Evolutionary conservation across 1,140 invertebrate genomes (phyloP).

Genomic region (Pseudomyrmex flavicornis): DNA sequence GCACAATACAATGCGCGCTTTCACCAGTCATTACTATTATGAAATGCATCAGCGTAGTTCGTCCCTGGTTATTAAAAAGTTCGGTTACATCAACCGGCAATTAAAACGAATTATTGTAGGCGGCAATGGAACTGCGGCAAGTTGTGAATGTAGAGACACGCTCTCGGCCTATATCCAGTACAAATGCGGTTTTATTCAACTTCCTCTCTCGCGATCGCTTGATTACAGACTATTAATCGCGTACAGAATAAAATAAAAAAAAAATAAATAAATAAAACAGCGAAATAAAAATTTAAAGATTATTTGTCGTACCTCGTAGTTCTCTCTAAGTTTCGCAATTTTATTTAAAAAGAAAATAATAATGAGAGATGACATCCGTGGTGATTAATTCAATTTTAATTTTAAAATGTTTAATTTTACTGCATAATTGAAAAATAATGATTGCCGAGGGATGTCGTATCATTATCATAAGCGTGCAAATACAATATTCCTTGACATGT

Average conservation of each 20-base stretch:
- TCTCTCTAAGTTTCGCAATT: too few species aligned
- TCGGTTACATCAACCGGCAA: conserved; percentile 68
- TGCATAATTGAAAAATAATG: neutral
- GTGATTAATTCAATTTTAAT: too few species aligned
- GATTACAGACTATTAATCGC: neutral
- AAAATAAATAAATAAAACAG: neutral
- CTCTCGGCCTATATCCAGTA: conserved; percentile 19
- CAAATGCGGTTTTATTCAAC: conserved; percentile 8
- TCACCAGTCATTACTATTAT: conserved; percentile 67
- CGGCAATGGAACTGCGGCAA: neutral
- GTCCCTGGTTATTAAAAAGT: conserved; percentile 63
- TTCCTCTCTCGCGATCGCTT: neutral
- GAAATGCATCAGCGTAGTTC: conserved; percentile 54
- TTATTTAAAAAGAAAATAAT: too few species aligned
- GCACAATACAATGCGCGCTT: conserved; percentile 64
- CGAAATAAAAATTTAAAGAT: neutral
- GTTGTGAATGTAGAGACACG: conserved; percentile 16
- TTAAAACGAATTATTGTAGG: conserved; percentile 62
- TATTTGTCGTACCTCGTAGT: too few species aligned
- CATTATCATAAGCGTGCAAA: neutral
- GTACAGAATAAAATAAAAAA: neutral
- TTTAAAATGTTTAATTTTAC: too few species aligned
- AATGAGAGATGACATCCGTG: too few species aligned
- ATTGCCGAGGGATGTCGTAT: neutral
- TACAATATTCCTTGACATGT: neutral